A percentile compares a stretch with the other conserved stretches of the same genome.
Conservation (phyloP, 1,140 invertebrate genomes). For the Drosophila pectinifera region DNA sequence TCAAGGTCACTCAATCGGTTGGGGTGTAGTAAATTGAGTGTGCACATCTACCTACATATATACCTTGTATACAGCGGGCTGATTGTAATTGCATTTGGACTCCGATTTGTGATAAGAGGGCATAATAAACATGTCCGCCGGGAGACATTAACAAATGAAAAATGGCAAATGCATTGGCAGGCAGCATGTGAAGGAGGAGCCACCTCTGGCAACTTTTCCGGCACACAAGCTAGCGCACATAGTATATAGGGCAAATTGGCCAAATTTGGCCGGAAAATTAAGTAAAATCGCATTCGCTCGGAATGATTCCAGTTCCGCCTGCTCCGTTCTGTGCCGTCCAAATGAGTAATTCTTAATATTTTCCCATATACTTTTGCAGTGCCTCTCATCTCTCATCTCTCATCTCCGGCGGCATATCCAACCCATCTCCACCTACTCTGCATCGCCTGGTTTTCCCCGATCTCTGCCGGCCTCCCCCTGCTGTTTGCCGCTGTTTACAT, state of each 20-base stretch:
- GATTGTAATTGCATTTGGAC: conserved; percentile 49
- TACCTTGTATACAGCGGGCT: conserved; percentile 9
- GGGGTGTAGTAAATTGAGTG: conserved; percentile 7
- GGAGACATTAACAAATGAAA: conserved; percentile 29
- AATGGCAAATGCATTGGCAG: conserved; percentile 13
- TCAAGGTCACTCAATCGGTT: conserved; percentile 59
- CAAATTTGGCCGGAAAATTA: conserved; percentile 33
- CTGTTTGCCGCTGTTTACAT: conserved; percentile 60
- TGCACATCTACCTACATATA: conserved; percentile 7
- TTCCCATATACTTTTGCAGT: conserved; percentile 21
- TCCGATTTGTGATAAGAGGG: conserved; percentile 38
- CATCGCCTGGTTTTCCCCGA: conserved; percentile 13
- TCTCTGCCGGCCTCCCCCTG: neutral
- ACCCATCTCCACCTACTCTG: conserved; percentile 9
- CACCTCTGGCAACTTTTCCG: conserved; percentile 4
- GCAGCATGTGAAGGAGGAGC: neutral
- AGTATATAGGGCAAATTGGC: conserved; percentile 10
- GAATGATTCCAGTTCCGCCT: neutral
- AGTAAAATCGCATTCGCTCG: conserved; percentile 30
- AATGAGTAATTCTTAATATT: conserved; percentile 61
- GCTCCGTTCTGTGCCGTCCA: conserved; percentile 4
- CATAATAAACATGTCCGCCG: conserved; percentile 30
- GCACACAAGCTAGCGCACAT: no score
- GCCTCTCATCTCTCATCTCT: conserved; percentile 38
- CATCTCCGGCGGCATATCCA: conserved; percentile 32